Base-by-base conservation (phyloP, 2,797 vertebrate genomes). In the Eurystomus glaucurus region DNA sequence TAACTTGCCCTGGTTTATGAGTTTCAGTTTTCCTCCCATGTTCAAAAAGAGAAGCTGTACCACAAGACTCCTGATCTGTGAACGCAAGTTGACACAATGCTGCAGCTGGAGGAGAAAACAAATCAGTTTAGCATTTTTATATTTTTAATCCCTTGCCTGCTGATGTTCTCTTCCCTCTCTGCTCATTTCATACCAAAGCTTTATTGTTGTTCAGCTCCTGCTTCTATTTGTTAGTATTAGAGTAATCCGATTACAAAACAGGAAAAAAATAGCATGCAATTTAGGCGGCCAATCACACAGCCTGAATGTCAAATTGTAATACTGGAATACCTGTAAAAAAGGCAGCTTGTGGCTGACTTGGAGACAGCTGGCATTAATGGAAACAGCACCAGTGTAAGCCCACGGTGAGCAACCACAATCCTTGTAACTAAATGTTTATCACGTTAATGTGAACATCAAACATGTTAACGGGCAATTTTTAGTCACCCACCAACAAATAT, bases 61-160 rank as follows among this genome's bases (percentile, higher is more conserved):
- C 75, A 4, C 4, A 66, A 84, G 83, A 82, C 58, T 7, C 35
- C 51, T 10, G 85, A 69, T 52, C 85, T 55, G 88, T 70, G 75
- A 79, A 48, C 0, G 1, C 2, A 60, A 71, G 48, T 80, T 86
- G 93, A 26, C 78, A 52, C 55, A 77, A 19, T 1, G 45, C 64
- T 90, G 62, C 90, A 64, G 93, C 75, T 87, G 68, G 25, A 50
- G 68, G 55, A 68, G 46, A 86, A 83, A 97, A 94, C 85, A 94
- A 95, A 96, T 86, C 77, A 81, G 83, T 88, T 69, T 6, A 86
- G 55, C 91, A 50, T 79, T 94, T 96, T 94, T 80, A 74, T 57
- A 62, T 88, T 88, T 94, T 86, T 61, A 85, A 89, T 85, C 81
- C 88, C 83, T 77, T 92, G 85, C 88, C 86, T 94, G 92, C 88